These are phyloP conservation scores for Theretra japonica DNA, from an alignment of 2,888 invertebrate genomes.

Conservation along the genomic window DNA sequence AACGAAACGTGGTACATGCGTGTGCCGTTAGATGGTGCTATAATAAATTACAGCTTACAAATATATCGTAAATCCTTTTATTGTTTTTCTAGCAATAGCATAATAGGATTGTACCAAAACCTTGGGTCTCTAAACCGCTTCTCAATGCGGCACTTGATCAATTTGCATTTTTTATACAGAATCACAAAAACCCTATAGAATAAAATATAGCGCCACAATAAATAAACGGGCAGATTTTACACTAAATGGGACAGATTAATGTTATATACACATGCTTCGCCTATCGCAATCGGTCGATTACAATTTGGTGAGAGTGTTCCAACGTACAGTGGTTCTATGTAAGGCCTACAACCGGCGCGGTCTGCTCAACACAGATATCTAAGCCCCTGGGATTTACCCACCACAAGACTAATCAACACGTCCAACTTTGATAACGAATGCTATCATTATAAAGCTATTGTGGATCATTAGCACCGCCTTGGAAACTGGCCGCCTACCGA, in stretches of 20 bases:
- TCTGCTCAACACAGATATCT: conserved; percentile 19
- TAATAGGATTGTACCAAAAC: no score
- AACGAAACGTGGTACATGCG: background rate
- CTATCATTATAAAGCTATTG: conserved; percentile 17
- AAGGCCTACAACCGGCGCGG: background rate
- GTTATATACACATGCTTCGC: no score
- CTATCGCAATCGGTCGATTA: background rate
- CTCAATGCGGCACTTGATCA: no score
- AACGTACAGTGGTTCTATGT: conserved; percentile 1
- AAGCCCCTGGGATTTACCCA: conserved; percentile 11
- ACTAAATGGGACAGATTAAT: no score
- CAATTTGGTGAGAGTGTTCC: background rate
- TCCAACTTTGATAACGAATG: conserved; percentile 16
- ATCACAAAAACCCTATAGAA: no score
- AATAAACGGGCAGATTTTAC: no score
- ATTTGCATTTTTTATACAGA: no score
- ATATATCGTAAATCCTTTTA: background rate
- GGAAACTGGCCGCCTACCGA: conserved; percentile 17
- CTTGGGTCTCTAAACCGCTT: no score
- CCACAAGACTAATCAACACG: conserved; percentile 24
- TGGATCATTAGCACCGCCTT: conserved; percentile 3
- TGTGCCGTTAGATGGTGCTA: background rate
- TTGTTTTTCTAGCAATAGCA: no score
- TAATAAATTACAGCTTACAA: background rate
- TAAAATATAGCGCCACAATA: no score